Conservation (phyloP, 2,797 vertebrate genomes). For the Enteromius fasciolatus region DNA sequence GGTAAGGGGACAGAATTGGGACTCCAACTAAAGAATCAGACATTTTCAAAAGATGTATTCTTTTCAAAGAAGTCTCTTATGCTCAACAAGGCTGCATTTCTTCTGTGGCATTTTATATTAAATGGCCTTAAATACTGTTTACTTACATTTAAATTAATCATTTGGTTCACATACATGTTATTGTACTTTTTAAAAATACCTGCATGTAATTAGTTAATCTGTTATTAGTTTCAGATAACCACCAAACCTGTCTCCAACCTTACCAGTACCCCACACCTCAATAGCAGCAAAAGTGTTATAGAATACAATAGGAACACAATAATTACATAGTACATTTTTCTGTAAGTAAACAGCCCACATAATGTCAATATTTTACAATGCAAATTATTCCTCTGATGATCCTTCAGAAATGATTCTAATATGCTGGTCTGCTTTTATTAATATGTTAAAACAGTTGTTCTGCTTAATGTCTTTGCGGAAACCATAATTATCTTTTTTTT, state of each 20-base stretch:
- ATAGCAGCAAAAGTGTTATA: not conserved
- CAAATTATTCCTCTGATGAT: not conserved
- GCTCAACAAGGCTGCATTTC: not conserved
- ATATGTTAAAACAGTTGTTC: not conserved
- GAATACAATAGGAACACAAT: not conserved
- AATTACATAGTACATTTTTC: not conserved
- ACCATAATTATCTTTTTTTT: not conserved
- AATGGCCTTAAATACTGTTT: not conserved
- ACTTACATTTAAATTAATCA: not conserved
- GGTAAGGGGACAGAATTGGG: not conserved
- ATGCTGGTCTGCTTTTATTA: not conserved
- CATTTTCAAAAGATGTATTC: not conserved
- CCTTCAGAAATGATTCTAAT: not conserved
- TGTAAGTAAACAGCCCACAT: not conserved
- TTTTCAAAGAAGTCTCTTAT: not conserved
- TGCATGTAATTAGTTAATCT: not conserved
- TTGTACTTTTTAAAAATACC: not conserved
- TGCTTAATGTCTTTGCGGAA: not conserved
- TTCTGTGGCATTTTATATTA: not conserved
- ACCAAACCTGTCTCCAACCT: not conserved
- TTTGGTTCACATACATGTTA: not conserved
- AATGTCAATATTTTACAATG: not conserved
- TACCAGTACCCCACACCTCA: not conserved
- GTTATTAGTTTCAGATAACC: not conserved
- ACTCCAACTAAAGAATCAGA: not conserved